Evolutionary conservation across 2,797 vertebrate genomes (phyloP).

Genomic region (Paguma larvata): DNA sequence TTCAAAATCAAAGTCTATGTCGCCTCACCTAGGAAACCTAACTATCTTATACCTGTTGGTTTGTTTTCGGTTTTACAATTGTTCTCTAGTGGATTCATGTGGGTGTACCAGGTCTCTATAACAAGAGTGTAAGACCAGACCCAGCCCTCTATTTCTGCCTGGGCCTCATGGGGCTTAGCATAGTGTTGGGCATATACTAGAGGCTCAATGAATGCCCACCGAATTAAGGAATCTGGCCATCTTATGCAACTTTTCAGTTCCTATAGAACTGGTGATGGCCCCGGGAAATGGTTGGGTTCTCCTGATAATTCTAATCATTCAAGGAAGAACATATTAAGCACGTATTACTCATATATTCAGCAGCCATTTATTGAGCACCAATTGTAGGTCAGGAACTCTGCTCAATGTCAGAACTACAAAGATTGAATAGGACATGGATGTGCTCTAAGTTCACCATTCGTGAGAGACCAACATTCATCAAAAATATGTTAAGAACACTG

Average conservation of each 20-base stretch:
- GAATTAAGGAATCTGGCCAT: constrained; percentile 42
- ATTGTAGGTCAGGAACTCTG: background rate
- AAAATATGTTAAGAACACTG: constrained; percentile 5
- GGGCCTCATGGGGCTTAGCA: background rate
- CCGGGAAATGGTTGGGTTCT: background rate
- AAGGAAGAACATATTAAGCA: constrained; percentile 24
- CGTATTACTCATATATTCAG: constrained; percentile 23
- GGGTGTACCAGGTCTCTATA: background rate
- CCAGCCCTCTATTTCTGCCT: background rate
- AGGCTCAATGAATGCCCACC: background rate
- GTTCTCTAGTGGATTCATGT: background rate
- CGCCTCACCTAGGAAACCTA: background rate
- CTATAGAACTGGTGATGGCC: background rate
- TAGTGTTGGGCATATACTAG: background rate
- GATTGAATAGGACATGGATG: constrained; percentile 1
- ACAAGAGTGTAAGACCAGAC: background rate
- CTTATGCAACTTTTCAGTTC: constrained; percentile 26
- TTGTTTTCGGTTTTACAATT: constrained; percentile 49
- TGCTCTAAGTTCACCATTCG: constrained; percentile 59
- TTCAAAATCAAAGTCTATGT: constrained; percentile 63
- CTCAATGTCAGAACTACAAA: constrained; percentile 29
- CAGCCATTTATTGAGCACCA: constrained; percentile 47
- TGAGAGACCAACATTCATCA: constrained; percentile 50
- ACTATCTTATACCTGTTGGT: background rate
- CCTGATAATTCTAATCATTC: constrained; percentile 33